Evolutionary conservation across 2,888 invertebrate species (phyloP), one percentile per base, ranked within the genome.

Genomic region (Belgica antarctica): DNA sequence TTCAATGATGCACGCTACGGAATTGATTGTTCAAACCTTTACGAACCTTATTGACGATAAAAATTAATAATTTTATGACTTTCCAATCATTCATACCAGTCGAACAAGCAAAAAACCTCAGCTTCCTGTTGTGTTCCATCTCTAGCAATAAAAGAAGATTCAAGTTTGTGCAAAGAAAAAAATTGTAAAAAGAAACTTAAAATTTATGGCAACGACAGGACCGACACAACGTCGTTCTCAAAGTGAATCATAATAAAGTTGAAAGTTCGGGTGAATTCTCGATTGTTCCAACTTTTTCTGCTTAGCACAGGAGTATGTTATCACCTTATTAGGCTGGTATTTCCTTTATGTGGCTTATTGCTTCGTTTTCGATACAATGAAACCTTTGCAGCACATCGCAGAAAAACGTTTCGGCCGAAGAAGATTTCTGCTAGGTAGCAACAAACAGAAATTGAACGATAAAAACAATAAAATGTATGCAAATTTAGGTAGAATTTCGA

Each of bases 401-500:
- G n/a, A n/a, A n/a, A n/a, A n/a, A 52, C 22, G 17, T 52, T 22
- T 52, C 52, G 17, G 52, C 2, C 57, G 24, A 57, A 57, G 57
- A 57, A 59, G 59, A 19, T 5, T 41, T 41, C 41, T 15, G 24
- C n/a, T n/a, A 8, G 27, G 34, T 66, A 68, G 31, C 34, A 31
- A 27, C 66, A 66, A 34, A 19, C 22, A 22, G 34, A 31, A 68
- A 68, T 68, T 68, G 68, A 68, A 68, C 68, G 68, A 68, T 68
- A 70, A 70, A 70, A 46, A 70, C 70, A 70, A 70, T 70, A 70
- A 70, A 70, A 70, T 70, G 70, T 70, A 70, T 70, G 70, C 70
- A 70, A 70, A 70, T 70, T 70, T 41, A 70, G 17, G 59, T 61
- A 34, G 57, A 68, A 68, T 68, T 68, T 65, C 59, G 52, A 68